Evolutionary conservation across 1,140 invertebrate genomes (phyloP), one percentile per base, ranked within the genome.

Genomic region (Streblospio benedicti): DNA sequence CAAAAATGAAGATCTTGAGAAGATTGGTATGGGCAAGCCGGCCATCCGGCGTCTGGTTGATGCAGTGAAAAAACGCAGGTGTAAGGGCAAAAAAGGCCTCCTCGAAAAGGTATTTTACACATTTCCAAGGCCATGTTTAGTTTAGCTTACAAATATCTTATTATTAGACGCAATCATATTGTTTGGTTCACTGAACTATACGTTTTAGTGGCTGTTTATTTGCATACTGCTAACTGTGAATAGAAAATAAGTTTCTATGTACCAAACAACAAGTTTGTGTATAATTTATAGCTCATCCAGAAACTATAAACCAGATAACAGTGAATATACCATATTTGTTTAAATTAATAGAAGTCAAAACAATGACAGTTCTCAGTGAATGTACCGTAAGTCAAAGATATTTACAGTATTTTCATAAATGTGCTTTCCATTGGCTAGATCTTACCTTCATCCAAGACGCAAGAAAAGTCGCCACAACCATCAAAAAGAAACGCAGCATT

Each of bases 1-100:
- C 4, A 87, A 90, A 67, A 74, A 86, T 0, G 91, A 95, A 68
- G 94, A 98, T 80, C 81, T 98, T 65, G 92, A 95, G 71, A 89
- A 90, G 75, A 90, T 96, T 72, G 93, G 93, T 9, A 84, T 98
- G 71, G 90, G 91, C 33, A 91, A 90, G 71, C 94, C 94, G 49
- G 93, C 91, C 1, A 86, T 91, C 4, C 79, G 93, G 49, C 81
- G 94, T 56, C 75, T 98, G 0, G 76, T 97, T 69, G 93, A 96
- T 79, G 87, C 90, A 28, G 89, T 96, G 0, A 93, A 93, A 67
- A 94, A 93, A 76, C 86, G 86, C 75, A 5, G 83, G 85, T 60
- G 86, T 82, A 6, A 84, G 85, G 60, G 86, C 82, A 89, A 88
- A 65, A 85, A 87, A 71, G 88, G 87, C 70, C 82, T 94, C 63